Conservation (phyloP, 2,113 vertebrate genomes). For the Melozone crissalis region DNA sequence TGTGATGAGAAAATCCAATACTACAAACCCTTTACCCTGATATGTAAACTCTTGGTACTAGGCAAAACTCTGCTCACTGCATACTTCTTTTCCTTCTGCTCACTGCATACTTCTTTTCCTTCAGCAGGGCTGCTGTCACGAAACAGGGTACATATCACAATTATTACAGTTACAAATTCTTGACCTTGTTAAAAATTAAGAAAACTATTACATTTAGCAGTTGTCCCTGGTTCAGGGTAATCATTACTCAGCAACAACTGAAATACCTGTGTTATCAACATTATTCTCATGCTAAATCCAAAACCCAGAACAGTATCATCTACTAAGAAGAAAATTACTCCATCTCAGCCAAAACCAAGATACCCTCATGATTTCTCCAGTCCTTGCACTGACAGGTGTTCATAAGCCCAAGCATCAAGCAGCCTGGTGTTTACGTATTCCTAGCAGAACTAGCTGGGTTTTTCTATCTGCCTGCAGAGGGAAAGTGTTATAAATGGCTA, state of each 20-base stretch:
- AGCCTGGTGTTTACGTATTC: neutral
- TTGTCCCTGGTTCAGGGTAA: neutral
- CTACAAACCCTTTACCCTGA: neutral
- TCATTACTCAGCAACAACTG: neutral
- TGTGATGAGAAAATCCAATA: neutral
- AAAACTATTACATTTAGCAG: neutral
- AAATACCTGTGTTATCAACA: neutral
- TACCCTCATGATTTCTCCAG: neutral
- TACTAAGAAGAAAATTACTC: neutral
- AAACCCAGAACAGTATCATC: neutral
- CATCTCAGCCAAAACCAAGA: neutral
- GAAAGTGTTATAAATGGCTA: accelerated
- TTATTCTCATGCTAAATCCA: neutral
- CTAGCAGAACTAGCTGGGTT: neutral
- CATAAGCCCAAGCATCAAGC: neutral
- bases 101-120: neutral
- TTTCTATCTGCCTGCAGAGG: neutral
- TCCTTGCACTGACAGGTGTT: neutral
- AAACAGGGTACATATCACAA: neutral
- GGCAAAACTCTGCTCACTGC: neutral
- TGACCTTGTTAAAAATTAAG: neutral
- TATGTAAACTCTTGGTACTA: neutral
- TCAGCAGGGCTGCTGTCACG: neutral
- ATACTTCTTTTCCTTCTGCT: neutral
- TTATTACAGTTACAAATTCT: neutral